Evolutionary conservation across 2,113 vertebrate species (phyloP).

Genomic region (Cyprinodon tularosa): DNA sequence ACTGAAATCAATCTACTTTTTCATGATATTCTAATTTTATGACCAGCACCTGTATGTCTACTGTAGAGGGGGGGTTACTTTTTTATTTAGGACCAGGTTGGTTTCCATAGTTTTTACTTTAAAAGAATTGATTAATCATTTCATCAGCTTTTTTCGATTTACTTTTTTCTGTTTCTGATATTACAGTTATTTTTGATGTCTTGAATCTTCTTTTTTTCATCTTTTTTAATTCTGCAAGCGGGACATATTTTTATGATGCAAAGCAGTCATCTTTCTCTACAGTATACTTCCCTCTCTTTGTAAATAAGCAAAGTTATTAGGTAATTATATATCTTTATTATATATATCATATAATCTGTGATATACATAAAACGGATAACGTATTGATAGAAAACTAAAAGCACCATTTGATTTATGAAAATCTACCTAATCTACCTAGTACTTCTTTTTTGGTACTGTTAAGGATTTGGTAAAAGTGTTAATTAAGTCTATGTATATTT

Average conservation of each 20-base stretch:
- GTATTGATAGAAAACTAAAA: not conserved
- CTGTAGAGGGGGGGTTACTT: not conserved
- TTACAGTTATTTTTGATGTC: not conserved
- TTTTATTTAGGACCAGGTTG: not conserved
- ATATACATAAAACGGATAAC: not conserved
- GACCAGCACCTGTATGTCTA: too few species aligned
- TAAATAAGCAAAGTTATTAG: not conserved
- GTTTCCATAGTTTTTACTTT: not conserved
- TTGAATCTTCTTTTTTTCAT: not conserved
- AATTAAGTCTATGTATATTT: slow-evolving; percentile 74
- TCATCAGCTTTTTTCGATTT: not conserved
- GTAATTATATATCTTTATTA: not conserved
- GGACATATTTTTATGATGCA: not conserved
- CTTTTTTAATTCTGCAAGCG: not conserved
- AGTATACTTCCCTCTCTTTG: not conserved
- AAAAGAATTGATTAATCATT: not conserved
- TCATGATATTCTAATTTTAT: too few species aligned
- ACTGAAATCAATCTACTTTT: too few species aligned
- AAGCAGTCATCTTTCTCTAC: not conserved
- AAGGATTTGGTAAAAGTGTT: slow-evolving; percentile 61
- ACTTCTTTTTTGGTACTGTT: slow-evolving; percentile 51
- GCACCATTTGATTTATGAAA: slow-evolving; percentile 2
- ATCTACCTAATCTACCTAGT: slow-evolving; percentile 29
- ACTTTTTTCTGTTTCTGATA: not conserved
- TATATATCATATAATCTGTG: not conserved